Percentiles rank a stretch among this genome's conserved stretches.
phyloP scores from a whole-genome alignment of 2,888 invertebrate species.

The Mythimna impura region DNA sequence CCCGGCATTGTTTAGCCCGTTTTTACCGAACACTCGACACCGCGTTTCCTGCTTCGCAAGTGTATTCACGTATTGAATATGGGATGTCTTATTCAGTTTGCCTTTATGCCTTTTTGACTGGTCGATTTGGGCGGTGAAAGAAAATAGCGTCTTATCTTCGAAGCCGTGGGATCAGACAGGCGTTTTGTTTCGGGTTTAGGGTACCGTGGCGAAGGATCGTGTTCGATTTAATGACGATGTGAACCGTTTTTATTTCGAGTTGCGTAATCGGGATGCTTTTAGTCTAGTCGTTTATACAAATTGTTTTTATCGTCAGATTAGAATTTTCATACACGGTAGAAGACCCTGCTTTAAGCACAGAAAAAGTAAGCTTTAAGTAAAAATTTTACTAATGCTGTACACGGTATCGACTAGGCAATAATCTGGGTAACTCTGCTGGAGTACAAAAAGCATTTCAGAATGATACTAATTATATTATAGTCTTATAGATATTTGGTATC shows the following conservation, averaged over 20 bases:
- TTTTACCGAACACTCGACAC: slow-evolving; percentile 83
- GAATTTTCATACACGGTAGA: too few relatives aligned
- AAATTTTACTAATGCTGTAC: too few relatives aligned
- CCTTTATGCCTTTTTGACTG: slow-evolving; percentile 90
- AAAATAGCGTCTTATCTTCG: slow-evolving; percentile 82
- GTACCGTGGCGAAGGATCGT: slow-evolving; percentile 38
- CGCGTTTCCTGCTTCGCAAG: slow-evolving; percentile 88
- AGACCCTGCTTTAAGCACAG: too few relatives aligned
- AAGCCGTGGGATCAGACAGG: slow-evolving; percentile 78
- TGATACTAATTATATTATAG: background rate
- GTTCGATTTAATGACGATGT: background rate
- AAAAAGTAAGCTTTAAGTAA: too few relatives aligned
- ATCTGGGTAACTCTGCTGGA: too few relatives aligned
- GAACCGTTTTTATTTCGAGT: background rate
- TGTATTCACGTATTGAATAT: slow-evolving; percentile 80
- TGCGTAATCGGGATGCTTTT: too few relatives aligned
- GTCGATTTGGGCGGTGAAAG: slow-evolving; percentile 77
- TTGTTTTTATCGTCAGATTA: too few relatives aligned
- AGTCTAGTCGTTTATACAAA: too few relatives aligned
- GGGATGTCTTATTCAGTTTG: slow-evolving; percentile 77
- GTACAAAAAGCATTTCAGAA: background rate
- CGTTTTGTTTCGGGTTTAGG: slow-evolving; percentile 57
- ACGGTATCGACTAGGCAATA: too few relatives aligned
- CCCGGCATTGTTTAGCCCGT: slow-evolving; percentile 54
- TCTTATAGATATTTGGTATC: too few relatives aligned